These are phyloP conservation scores for Alosa alosa DNA, from an alignment of 2,113 vertebrate genomes.

Conservation along the genomic window DNA sequence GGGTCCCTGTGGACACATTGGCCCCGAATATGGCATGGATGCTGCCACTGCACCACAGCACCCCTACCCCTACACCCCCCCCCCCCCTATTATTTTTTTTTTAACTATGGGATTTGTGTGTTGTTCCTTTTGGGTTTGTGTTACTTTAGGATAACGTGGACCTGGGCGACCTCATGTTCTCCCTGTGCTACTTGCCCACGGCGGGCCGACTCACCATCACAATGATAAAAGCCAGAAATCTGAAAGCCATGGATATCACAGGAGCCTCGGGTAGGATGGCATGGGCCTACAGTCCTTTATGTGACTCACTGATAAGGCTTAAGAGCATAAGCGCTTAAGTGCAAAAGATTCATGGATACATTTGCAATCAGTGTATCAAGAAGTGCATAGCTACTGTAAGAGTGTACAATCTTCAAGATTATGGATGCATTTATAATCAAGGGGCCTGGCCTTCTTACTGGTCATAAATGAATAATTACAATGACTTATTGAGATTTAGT, in stretches of 20 bases:
- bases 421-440: no score
- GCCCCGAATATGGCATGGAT: no score
- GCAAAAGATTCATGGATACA: not conserved
- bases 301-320: not conserved
- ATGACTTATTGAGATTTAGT: not conserved
- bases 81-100: no score
- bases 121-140: not conserved
- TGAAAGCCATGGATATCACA: constrained; percentile 99
- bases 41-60: no score
- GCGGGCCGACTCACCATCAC: constrained; percentile 96
- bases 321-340: not conserved
- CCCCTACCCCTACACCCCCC: no score
- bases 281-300: not conserved
- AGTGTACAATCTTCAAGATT: no score
- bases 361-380: not conserved
- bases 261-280: constrained; percentile 81
- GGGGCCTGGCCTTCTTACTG: not conserved
- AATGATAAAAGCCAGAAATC: constrained; percentile 97
- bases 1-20: no score
- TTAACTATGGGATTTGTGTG: no score
- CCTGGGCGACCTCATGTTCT: constrained; percentile 98
- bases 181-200: constrained; percentile 96
- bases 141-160: constrained; percentile 89
- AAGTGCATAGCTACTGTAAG: no score
- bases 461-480: not conserved